Evolutionary conservation across 2,113 vertebrate genomes (phyloP).

Genomic region (Hydrolagus affinis): DNA sequence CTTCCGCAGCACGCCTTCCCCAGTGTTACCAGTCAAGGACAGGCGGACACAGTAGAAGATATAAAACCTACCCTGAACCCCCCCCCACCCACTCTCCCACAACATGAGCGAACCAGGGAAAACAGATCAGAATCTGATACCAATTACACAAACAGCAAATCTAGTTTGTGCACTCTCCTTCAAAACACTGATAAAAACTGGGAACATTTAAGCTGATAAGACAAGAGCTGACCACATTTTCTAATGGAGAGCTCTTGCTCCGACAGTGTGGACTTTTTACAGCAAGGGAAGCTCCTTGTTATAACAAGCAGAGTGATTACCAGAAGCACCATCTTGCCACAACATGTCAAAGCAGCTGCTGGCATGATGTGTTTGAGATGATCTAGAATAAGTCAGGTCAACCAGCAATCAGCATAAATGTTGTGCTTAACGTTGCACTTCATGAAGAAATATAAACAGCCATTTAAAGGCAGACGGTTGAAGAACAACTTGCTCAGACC

Average conservation of each 20-base stretch:
- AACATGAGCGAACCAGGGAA: no score
- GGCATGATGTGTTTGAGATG: neutral
- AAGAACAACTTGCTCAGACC: neutral
- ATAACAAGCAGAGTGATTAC: neutral
- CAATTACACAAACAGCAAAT: neutral
- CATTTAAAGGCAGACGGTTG: neutral
- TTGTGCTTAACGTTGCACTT: neutral
- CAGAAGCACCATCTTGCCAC: neutral
- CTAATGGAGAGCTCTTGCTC: neutral
- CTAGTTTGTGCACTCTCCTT: neutral
- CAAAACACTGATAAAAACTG: neutral
- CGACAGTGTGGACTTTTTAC: neutral
- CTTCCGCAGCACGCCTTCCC: no score
- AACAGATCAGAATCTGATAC: neutral
- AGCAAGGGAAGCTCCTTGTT: neutral
- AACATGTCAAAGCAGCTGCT: neutral
- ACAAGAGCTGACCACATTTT: neutral
- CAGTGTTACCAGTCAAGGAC: neutral
- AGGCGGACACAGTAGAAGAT: neutral
- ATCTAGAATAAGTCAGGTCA: neutral
- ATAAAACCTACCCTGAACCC: neutral
- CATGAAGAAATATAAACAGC: neutral
- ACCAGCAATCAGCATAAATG: neutral
- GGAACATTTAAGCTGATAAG: neutral
- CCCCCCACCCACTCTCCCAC: neutral